phyloP scores from a whole-genome alignment of 2,797 vertebrate species.

The Mormyrops attenuatus region DNA sequence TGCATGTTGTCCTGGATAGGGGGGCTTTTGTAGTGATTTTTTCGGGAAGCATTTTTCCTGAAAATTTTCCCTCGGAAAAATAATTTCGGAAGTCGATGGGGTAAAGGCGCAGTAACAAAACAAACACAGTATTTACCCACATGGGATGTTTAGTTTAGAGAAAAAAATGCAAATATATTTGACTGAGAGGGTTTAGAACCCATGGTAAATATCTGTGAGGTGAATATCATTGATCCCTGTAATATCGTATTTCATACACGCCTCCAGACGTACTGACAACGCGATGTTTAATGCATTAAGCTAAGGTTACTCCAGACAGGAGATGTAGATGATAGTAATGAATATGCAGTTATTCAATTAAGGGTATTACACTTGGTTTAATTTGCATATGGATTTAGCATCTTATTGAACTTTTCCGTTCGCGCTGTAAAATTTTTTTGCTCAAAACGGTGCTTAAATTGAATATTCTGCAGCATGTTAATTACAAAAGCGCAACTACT shows the following conservation, averaged over 20 bases:
- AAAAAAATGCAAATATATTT: background rate
- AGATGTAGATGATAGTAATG: constrained; percentile 53
- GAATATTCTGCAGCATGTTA: constrained; percentile 10
- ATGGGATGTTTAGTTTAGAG: constrained; percentile 48
- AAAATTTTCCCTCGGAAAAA: background rate
- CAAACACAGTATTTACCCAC: constrained; percentile 39
- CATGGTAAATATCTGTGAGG: constrained; percentile 53
- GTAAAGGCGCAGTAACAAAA: background rate
- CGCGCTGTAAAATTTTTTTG: constrained; percentile 16
- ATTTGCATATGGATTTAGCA: constrained; percentile 34
- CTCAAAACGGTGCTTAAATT: background rate
- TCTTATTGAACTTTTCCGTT: constrained; percentile 20
- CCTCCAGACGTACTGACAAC: constrained; percentile 59
- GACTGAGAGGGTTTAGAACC: constrained; percentile 48
- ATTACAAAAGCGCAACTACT: background rate
- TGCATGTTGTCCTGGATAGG: background rate
- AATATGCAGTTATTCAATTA: constrained; percentile 81
- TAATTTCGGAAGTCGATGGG: background rate
- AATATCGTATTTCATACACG: constrained; percentile 66
- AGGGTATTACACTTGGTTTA: constrained; percentile 40
- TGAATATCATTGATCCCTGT: constrained; percentile 54
- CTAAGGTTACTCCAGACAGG: constrained; percentile 56
- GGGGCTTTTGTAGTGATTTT: background rate
- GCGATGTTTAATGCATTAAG: constrained; percentile 74
- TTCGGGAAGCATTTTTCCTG: background rate